Evolutionary conservation across 2,113 vertebrate species (phyloP).

Genomic region (Apistogramma diplotaenia): DNA sequence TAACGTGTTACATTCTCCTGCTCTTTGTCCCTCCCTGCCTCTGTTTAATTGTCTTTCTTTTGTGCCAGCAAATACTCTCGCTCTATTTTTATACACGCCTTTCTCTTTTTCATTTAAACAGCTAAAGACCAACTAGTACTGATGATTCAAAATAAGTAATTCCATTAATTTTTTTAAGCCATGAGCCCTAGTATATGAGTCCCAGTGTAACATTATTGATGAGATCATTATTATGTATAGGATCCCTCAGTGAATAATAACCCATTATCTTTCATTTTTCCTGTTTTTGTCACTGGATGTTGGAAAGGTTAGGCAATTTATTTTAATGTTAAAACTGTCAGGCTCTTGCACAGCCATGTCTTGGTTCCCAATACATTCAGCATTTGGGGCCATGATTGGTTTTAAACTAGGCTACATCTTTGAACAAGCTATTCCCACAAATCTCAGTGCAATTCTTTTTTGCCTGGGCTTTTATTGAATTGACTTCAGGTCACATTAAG

Average conservation of each 20-base stretch:
- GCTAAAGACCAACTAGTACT: constrained; percentile 58
- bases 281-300: constrained; percentile 80
- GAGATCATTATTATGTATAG: constrained; percentile 82
- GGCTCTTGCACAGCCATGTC: constrained; percentile 72
- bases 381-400: constrained; percentile 77
- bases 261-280: constrained; percentile 81
- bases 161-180: constrained; percentile 71
- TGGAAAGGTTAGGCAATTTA: constrained; percentile 84
- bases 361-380: constrained; percentile 67
- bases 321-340: constrained; percentile 83
- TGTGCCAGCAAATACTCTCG: constrained; percentile 1
- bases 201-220: constrained; percentile 74
- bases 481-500: constrained; percentile 40
- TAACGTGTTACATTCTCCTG: constrained; percentile 55
- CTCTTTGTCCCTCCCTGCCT: constrained; percentile 21
- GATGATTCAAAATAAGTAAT: constrained; percentile 77
- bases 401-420: constrained; percentile 77
- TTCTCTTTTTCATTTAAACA: constrained; percentile 47
- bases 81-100: not conserved
- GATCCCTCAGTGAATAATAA: constrained; percentile 80
- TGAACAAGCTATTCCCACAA: constrained; percentile 68
- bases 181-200: constrained; percentile 63
- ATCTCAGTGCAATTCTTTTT: constrained; percentile 65
- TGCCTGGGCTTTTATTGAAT: constrained; percentile 34
- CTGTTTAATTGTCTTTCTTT: constrained; percentile 9